Conservation (phyloP, 2,888 invertebrate genomes). For the Mesoligia furuncula region DNA sequence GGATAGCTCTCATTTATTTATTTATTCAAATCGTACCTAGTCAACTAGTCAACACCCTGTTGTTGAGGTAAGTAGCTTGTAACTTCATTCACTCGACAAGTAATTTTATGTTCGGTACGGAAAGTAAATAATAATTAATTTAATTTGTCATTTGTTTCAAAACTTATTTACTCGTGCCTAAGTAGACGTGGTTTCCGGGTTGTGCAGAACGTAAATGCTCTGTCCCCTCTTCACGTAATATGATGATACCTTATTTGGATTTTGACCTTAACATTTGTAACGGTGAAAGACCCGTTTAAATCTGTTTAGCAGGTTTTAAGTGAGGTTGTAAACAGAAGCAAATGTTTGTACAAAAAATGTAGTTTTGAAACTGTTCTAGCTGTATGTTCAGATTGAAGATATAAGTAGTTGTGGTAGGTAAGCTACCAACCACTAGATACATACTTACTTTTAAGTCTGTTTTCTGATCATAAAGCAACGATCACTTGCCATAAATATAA, state of each 20-base stretch:
- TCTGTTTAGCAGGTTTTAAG: conserved; percentile 40
- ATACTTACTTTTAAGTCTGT: neutral
- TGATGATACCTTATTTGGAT: conserved; percentile 31
- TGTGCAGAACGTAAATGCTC: conserved; percentile 3
- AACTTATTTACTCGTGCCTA: conserved; percentile 13
- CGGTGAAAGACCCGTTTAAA: conserved; percentile 53
- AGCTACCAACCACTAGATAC: neutral
- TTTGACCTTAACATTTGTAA: conserved; percentile 55
- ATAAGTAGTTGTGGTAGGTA: neutral
- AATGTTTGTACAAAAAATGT: conserved; percentile 19
- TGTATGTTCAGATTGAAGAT: conserved; percentile 6
- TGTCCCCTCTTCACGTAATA: conserved; percentile 3
- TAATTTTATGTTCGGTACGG: neutral
- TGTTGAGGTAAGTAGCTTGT: conserved; percentile 22
- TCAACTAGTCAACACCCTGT: conserved; percentile 11
- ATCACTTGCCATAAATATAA: conserved; percentile 1
- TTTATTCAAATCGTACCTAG: conserved; percentile 44
- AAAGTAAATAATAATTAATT: conserved; percentile 10
- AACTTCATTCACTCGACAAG: conserved; percentile 8
- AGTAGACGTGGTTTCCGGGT: conserved; percentile 14
- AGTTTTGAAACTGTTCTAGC: conserved; percentile 16
- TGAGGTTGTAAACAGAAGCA: conserved; percentile 37
- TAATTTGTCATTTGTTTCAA: conserved; percentile 1
- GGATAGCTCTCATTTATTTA: conserved; percentile 47
- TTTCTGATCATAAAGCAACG: conserved; percentile 6